Percentiles rank a stretch among this genome's conserved stretches.
These are phyloP conservation scores for Pollicipes pollicipes DNA, from an alignment of 1,140 invertebrate species.

Conservation along the genomic window DNA sequence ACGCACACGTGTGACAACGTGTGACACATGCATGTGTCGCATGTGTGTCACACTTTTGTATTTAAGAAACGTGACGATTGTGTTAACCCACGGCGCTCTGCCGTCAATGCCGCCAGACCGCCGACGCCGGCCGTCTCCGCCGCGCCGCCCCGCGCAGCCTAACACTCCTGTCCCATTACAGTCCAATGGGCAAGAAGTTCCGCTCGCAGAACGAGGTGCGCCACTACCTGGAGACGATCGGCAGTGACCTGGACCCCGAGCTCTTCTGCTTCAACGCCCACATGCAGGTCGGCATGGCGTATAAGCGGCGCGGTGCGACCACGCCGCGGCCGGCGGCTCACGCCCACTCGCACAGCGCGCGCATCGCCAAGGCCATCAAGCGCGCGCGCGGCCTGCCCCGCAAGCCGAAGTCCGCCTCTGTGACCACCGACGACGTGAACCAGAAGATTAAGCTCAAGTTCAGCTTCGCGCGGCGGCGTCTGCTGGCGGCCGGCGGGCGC, in stretches of 20 bases:
- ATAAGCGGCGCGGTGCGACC: neutral
- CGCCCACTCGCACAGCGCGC: neutral
- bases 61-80: no score
- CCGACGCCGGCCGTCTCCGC: no score
- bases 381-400: neutral
- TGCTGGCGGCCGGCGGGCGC: neutral
- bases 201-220: constrained; percentile 1
- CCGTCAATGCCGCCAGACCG: no score
- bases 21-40: no score
- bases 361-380: neutral
- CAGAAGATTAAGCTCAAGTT: neutral
- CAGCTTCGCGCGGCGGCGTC: neutral
- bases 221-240: neutral
- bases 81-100: no score
- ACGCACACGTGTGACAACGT: no score
- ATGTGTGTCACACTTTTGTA: no score
- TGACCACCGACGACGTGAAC: neutral
- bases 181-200: constrained; percentile 1
- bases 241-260: neutral
- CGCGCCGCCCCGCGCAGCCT: no score
- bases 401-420: neutral
- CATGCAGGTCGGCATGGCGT: neutral
- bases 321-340: no score
- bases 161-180: no score
- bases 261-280: neutral